A percentile compares a stretch with the other conserved stretches of the same genome.
Evolutionary conservation across 2,888 invertebrate species (phyloP).

Genomic region (Ochropleura plecta): DNA sequence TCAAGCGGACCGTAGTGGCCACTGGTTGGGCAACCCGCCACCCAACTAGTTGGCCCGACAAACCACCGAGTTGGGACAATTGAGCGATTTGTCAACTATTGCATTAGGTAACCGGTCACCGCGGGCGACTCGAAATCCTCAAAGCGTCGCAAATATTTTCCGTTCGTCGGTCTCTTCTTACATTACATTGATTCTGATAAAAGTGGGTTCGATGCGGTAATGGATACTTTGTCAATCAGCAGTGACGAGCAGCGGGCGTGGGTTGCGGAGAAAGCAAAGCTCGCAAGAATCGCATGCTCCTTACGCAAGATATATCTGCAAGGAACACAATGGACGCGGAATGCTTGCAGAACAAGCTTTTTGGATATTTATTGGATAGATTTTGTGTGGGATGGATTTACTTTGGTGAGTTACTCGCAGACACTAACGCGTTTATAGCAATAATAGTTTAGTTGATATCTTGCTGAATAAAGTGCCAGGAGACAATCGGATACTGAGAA

Average conservation of each 20-base stretch:
- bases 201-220: constrained; percentile 78
- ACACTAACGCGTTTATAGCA: constrained; percentile 75
- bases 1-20: constrained; percentile 79
- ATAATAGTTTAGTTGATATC: constrained; percentile 67
- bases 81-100: constrained; percentile 89
- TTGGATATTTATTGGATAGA: constrained; percentile 90
- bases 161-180: constrained; percentile 78
- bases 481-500: constrained; percentile 37
- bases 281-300: constrained; percentile 83
- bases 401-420: constrained; percentile 78
- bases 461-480: constrained; percentile 50
- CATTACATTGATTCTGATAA: constrained; percentile 77
- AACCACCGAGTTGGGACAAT: constrained; percentile 84
- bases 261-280: constrained; percentile 79
- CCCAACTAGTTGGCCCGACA: constrained; percentile 82
- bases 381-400: constrained; percentile 89
- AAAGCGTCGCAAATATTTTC: constrained; percentile 68
- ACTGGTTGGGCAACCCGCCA: constrained; percentile 83
- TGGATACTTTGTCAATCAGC: constrained; percentile 83
- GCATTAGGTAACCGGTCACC: constrained; percentile 85
- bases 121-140: constrained; percentile 76
- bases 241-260: constrained; percentile 82
- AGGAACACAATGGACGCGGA: constrained; percentile 87
- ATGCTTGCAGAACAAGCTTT: constrained; percentile 89
- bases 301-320: constrained; percentile 89